Percentiles rank a stretch among this genome's conserved stretches.
Conservation (phyloP, 1,140 invertebrate species). For the Ips typographus region DNA sequence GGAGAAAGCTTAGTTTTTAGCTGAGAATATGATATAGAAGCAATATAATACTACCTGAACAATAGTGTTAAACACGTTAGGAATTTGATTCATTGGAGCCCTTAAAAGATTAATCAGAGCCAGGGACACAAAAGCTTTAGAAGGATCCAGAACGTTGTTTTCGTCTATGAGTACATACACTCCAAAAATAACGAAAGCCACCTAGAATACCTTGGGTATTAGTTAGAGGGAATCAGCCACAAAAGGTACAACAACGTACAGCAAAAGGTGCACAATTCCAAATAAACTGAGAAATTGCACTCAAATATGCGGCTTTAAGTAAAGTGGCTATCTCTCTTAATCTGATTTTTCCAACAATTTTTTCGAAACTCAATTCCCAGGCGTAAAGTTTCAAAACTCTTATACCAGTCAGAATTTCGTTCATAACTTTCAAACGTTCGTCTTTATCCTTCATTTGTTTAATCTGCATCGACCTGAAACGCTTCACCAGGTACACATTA, state of each 20-base stretch:
- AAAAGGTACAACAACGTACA: conserved; percentile 59
- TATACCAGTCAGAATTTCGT: conserved; percentile 31
- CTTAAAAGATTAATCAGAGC: conserved; percentile 97
- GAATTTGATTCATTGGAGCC: conserved; percentile 87
- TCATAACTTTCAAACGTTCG: conserved; percentile 87
- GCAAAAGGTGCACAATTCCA: conserved; percentile 95
- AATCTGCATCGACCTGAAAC: conserved; percentile 77
- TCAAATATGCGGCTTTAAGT: conserved; percentile 80
- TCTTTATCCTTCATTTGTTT: conserved; percentile 91
- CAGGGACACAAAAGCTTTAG: conserved; percentile 93
- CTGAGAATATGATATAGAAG: background rate
- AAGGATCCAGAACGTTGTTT: conserved; percentile 80
- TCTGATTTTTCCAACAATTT: conserved; percentile 79
- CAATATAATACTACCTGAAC: conserved; percentile 73
- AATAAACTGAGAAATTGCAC: conserved; percentile 85
- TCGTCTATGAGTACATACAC: conserved; percentile 84
- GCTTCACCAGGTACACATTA: conserved; percentile 84
- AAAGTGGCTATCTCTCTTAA: conserved; percentile 81
- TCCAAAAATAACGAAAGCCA: conserved; percentile 88
- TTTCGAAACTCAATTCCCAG: conserved; percentile 71
- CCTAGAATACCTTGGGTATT: conserved; percentile 56
- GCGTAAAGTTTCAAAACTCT: conserved; percentile 34
- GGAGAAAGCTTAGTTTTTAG: background rate
- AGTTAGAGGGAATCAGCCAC: no score
- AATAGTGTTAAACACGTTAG: conserved; percentile 83